phyloP scores from a whole-genome alignment of 2,797 vertebrate species.

The Choloepus didactylus region DNA sequence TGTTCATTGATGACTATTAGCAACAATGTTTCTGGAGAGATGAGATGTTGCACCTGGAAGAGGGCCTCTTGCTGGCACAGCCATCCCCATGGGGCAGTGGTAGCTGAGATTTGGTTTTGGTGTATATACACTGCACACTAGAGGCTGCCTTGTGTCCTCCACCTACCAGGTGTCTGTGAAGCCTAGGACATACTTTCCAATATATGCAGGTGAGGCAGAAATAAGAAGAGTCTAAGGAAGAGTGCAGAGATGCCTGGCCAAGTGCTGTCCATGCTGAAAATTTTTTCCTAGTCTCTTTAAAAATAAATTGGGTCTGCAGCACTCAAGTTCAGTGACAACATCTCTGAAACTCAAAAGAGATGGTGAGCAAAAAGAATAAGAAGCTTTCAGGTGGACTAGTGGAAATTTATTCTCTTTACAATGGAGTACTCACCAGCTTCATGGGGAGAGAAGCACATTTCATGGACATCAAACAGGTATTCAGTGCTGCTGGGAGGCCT shows the following conservation, averaged over 20 bases:
- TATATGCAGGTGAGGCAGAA: rapidly evolving
- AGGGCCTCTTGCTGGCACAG: background rate
- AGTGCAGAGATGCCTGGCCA: background rate
- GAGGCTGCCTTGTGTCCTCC: background rate
- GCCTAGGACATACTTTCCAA: too few relatives aligned
- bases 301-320: background rate
- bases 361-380: too few relatives aligned
- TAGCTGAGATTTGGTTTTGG: too few relatives aligned
- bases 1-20: background rate
- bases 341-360: background rate
- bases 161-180: background rate
- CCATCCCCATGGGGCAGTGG: too few relatives aligned
- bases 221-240: too few relatives aligned
- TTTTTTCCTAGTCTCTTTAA: too few relatives aligned
- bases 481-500: too few relatives aligned
- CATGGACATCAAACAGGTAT: too few relatives aligned
- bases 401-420: background rate
- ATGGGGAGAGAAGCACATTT: background rate
- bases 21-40: too few relatives aligned
- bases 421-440: background rate
- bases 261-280: background rate
- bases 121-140: too few relatives aligned
- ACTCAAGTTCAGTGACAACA: background rate
- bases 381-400: too few relatives aligned
- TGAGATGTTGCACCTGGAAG: too few relatives aligned